Conservation (phyloP, 1,140 invertebrate species). For the Lineus longissimus region DNA sequence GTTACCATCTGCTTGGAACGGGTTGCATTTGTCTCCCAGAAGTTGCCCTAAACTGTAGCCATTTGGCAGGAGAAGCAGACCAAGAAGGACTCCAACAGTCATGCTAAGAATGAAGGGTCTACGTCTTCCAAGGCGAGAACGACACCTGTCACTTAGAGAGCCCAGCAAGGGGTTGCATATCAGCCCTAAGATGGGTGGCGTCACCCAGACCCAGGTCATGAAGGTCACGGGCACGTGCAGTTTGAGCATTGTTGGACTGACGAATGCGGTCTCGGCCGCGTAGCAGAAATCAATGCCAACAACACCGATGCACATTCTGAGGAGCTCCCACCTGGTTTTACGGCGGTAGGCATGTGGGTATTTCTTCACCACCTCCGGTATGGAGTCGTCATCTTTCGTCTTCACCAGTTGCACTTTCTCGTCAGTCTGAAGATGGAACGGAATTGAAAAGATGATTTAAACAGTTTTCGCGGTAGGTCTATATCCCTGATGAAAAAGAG, state of each 20-base stretch:
- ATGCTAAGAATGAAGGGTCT: conserved; percentile 87
- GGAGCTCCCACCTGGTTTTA: conserved; percentile 77
- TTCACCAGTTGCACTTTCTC: too few relatives aligned
- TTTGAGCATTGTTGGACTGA: conserved; percentile 88
- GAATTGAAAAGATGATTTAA: too few relatives aligned
- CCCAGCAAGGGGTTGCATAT: conserved; percentile 89
- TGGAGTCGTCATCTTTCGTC: too few relatives aligned
- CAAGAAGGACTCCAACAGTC: conserved; percentile 78
- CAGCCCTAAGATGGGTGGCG: conserved; percentile 71
- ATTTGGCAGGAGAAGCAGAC: conserved; percentile 68
- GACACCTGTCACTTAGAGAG: conserved; percentile 85
- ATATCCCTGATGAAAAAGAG: too few relatives aligned
- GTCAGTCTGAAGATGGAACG: too few relatives aligned
- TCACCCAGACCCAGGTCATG: conserved; percentile 93
- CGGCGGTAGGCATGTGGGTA: conserved; percentile 33
- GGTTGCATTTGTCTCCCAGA: conserved; percentile 68
- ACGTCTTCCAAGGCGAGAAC: conserved; percentile 72
- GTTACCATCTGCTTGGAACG: background rate
- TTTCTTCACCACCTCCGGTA: too few relatives aligned
- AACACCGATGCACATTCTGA: conserved; percentile 85
- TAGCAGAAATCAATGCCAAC: conserved; percentile 98
- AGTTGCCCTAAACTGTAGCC: conserved; percentile 77
- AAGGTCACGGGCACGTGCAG: conserved; percentile 85
- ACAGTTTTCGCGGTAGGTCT: too few relatives aligned
- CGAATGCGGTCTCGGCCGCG: conserved; percentile 93